Evolutionary conservation across 2,888 invertebrate genomes (phyloP).

Genomic region (Electrophaes corylata): DNA sequence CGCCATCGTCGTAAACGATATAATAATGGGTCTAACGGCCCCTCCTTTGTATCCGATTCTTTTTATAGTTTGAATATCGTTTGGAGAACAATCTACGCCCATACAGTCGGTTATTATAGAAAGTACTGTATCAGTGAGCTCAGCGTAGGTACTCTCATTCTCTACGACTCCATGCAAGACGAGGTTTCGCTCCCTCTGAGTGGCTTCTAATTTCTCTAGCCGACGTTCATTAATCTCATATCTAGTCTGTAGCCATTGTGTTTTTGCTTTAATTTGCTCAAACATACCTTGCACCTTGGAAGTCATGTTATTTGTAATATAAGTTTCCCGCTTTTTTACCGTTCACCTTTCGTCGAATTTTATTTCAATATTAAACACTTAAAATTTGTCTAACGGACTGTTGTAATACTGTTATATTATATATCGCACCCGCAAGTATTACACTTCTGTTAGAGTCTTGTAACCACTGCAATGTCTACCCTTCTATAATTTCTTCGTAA

Average conservation of each 20-base stretch:
- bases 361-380: too few relatives aligned
- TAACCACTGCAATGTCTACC: neutral
- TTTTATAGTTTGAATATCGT: neutral
- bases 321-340: neutral
- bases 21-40: neutral
- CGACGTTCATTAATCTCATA: neutral
- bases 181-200: neutral
- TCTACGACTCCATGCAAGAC: neutral
- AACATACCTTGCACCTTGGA: neutral
- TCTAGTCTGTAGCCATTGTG: neutral
- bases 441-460: too few relatives aligned
- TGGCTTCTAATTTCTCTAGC: neutral
- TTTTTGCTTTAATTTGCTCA: neutral
- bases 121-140: neutral
- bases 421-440: neutral
- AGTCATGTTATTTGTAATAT: neutral
- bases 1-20: neutral
- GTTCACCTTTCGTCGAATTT: too few relatives aligned
- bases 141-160: neutral
- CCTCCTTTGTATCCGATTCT: neutral
- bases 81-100: neutral
- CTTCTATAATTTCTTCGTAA: conserved; percentile 16
- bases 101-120: neutral
- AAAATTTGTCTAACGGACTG: too few relatives aligned
- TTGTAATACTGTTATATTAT: too few relatives aligned